Evolutionary conservation across 2,888 invertebrate species (phyloP).

Genomic region (Chrysolina oricalcia): DNA sequence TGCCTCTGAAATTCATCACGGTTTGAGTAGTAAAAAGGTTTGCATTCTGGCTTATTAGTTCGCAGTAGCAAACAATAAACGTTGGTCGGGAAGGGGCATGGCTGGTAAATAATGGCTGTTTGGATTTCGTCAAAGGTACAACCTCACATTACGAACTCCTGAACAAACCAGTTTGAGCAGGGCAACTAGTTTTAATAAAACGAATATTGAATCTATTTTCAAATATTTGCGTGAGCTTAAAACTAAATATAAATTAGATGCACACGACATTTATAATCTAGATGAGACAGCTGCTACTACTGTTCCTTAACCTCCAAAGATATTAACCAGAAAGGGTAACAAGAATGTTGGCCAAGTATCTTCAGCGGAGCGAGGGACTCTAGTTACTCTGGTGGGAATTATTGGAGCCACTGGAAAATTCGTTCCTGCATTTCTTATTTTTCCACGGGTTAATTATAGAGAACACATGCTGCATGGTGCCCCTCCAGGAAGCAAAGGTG

Average conservation of each 20-base stretch:
- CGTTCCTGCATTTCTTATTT: too few species aligned
- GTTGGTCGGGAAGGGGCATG: constrained; percentile 37
- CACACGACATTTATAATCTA: constrained; percentile 39
- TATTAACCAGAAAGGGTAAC: constrained; percentile 20
- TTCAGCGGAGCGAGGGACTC: constrained; percentile 38
- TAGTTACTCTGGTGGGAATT: too few species aligned
- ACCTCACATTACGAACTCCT: too few species aligned
- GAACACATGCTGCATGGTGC: constrained; percentile 6
- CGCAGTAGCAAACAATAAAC: constrained; percentile 32
- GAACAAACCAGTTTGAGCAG: too few species aligned
- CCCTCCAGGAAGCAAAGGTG: constrained; percentile 15
- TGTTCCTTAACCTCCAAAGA: constrained; percentile 41
- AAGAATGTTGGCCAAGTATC: constrained; percentile 30
- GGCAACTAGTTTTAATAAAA: too few species aligned
- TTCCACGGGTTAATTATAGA: too few species aligned
- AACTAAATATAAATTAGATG: too few species aligned
- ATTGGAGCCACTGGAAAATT: too few species aligned
- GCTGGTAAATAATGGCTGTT: constrained; percentile 46
- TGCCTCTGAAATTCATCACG: too few species aligned
- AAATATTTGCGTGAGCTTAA: neutral
- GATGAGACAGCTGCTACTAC: too few species aligned
- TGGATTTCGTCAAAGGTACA: constrained; percentile 19
- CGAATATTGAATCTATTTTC: constrained; percentile 38
- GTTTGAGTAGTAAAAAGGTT: constrained; percentile 20
- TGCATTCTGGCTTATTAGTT: constrained; percentile 17